Evolutionary conservation across 2,888 invertebrate species (phyloP).

Genomic region (Nysson spinosus): DNA sequence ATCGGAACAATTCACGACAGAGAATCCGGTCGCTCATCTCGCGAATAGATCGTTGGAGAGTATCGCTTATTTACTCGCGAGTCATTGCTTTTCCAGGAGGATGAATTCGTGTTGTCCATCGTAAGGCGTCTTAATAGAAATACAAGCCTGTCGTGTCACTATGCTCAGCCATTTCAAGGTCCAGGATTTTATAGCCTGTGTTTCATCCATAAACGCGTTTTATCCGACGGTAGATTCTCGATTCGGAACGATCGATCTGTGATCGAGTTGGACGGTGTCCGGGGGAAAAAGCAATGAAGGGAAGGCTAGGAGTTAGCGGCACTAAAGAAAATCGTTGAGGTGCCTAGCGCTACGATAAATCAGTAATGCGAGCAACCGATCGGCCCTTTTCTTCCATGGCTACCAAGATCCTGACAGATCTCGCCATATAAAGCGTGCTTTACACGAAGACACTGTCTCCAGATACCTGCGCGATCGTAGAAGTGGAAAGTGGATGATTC

Average conservation of each 20-base stretch:
- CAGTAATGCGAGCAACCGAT: slow-evolving; percentile 47
- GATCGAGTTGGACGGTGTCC: slow-evolving; percentile 46
- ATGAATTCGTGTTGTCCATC: slow-evolving; percentile 23
- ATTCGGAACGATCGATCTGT: slow-evolving; percentile 50
- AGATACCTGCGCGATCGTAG: slow-evolving; percentile 33
- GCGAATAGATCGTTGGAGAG: background rate
- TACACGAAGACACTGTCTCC: slow-evolving; percentile 30
- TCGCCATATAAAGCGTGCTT: slow-evolving; percentile 52
- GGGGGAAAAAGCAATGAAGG: slow-evolving; percentile 35
- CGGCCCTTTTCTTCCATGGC: slow-evolving; percentile 44
- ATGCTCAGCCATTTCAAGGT: slow-evolving; percentile 31
- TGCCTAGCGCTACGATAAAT: slow-evolving; percentile 48
- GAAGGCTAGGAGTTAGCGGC: slow-evolving; percentile 21
- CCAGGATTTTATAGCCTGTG: slow-evolving; percentile 41
- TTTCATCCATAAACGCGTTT: slow-evolving; percentile 28
- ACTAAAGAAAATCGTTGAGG: slow-evolving; percentile 51
- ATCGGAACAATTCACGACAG: slow-evolving; percentile 11
- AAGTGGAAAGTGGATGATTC: slow-evolving; percentile 50
- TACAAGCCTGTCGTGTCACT: background rate
- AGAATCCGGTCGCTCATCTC: background rate
- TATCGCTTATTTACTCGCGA: slow-evolving; percentile 17
- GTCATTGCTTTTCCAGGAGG: slow-evolving; percentile 22
- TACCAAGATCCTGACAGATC: slow-evolving; percentile 49
- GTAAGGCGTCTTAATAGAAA: slow-evolving; percentile 27
- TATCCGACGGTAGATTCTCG: slow-evolving; percentile 42